Conservation (phyloP, 2,797 vertebrate genomes). For the Neosalanx taihuensis region DNA sequence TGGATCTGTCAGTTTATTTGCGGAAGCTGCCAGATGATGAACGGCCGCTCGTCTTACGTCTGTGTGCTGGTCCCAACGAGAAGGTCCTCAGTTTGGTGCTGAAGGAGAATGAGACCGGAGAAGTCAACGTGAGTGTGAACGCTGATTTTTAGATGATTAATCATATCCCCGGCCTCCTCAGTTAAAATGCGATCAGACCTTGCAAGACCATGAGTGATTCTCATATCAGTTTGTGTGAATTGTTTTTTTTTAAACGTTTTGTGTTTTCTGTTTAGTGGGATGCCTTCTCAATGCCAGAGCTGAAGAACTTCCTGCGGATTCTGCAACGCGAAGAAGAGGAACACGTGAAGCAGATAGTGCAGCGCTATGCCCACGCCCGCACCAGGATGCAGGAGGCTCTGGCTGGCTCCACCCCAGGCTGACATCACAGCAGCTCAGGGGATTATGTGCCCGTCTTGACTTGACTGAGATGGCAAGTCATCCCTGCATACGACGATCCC, state of each 20-base stretch:
- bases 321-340: conserved; percentile 92
- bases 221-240: neutral
- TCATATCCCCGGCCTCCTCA: neutral
- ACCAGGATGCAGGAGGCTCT: conserved; percentile 84
- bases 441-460: conserved; percentile 49
- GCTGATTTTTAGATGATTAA: neutral
- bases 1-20: conserved; percentile 79
- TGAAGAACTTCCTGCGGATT: conserved; percentile 90
- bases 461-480: conserved; percentile 48
- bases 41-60: conserved; percentile 81
- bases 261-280: conserved; percentile 79
- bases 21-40: conserved; percentile 86
- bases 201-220: neutral
- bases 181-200: neutral
- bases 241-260: neutral
- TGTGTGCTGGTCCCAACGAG: conserved; percentile 86
- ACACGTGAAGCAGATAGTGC: conserved; percentile 83
- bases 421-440: conserved; percentile 52
- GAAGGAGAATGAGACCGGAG: conserved; percentile 95
- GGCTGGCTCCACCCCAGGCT: conserved; percentile 78
- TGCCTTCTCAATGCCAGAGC: conserved; percentile 89
- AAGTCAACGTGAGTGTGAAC: conserved; percentile 87
- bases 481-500: conserved; percentile 61
- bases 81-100: conserved; percentile 87
- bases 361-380: conserved; percentile 83